Evolutionary conservation across 1,140 invertebrate genomes (phyloP), one percentile per base, ranked within the genome.

Genomic region (Cheumatopsyche charites): DNA sequence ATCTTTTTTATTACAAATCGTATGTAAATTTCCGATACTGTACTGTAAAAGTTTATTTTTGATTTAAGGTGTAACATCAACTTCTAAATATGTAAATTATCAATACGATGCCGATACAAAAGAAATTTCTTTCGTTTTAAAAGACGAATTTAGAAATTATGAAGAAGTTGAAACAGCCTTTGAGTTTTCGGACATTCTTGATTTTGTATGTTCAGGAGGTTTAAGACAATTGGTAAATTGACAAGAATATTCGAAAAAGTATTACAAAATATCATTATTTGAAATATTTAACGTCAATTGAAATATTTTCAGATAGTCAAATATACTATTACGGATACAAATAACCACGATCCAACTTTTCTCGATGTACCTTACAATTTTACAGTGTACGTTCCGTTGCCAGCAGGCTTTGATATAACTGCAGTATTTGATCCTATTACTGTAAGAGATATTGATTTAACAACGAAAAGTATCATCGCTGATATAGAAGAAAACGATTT

Each of bases 391-490:
- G 71, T 67, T 9, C 74, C 74, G 2, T 25, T 71, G 12, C 23
- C 43, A 0, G 49, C 62, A 12, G 63, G 52, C 11, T 36, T 73
- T 23, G 55, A 63, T 4, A 45, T 75, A 1, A 69, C 55, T 7
- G 26, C 29, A 11, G 7, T 68, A 9, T 73, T 67, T 43, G 62
- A 55, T n/a, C 43, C 21, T 0, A 70, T 75, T 0, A 29, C 49
- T 17, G 71, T 71, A 5, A 55, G 41, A 47, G 74, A 75, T 52
- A 36, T 67, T 11, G 74, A 75, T 58, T 62, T 75, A 15, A 73
- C 74, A 17, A 75, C 19, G 15, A 13, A n/a, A 11, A 1, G 1
- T 5, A 75, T 75, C 5, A 55, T 62, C 4, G 63, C 72, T 62
- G 12, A 6, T 0, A 70, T 73, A 21, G 68, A 73, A n/a, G 17